Base-by-base conservation (phyloP, 2,113 vertebrate species). In the Ceratotherium simum region DNA sequence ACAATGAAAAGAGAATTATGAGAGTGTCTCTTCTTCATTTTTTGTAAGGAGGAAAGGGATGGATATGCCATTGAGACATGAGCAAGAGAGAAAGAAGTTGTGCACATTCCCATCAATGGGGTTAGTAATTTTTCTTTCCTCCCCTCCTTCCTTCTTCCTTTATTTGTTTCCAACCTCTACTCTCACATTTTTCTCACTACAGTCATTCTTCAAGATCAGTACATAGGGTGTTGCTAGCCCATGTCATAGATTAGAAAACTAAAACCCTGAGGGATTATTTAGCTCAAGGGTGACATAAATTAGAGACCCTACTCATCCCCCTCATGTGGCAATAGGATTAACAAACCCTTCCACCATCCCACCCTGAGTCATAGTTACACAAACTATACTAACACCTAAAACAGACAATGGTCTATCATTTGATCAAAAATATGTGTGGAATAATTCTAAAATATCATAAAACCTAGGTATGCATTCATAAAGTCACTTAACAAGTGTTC, bases 401-500 rank as follows among this genome's bases (percentile, higher is more conserved):
- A 65, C 13, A 56, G 83, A 14, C 25, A 72, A 23, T 78, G 4
- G 25, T 13, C 7, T 83, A 27, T 89, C 29, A 73, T 73, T 72
- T 70, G 60, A 69, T 27, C 39, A 96, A 96, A 95, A 92, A 48
- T 42, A 91, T 36, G 29, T 64, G 72, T 79, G 14, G 8, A 70
- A 31, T 93, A 73, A 91, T 91, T 93, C 48, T 72, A 96, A 97
- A 92, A 75, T 83, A 56, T 39, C 18, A 31, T 88, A 72, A 76
- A 94, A 83, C 33, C 82, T 1, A 6, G 16, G 0, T 72, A 54
- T 29, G 6, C 10, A 81, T n/a, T 65, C 36, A 72, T 29, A 12
- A 94, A 96, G 42, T 76, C 60, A 96, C 69, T 78, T 72, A 91
- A 39, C 60, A 93, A 48, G 94, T 86, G 36, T 95, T 93, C 83